Evolutionary conservation across 2,888 invertebrate species (phyloP), one percentile per base, ranked within the genome.

Genomic region (Aleiodes leptofemur): DNA sequence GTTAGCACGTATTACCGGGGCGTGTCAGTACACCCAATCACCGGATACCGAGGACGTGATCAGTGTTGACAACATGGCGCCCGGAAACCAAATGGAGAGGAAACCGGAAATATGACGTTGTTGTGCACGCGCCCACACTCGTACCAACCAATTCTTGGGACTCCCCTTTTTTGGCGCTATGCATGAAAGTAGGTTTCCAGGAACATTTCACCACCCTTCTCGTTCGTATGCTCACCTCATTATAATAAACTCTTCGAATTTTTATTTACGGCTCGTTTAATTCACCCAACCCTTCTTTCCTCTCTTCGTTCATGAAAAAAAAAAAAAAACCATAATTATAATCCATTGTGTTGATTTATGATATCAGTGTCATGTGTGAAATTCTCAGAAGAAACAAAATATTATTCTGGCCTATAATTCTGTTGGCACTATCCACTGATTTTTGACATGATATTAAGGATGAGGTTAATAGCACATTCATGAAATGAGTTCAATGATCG

Each of bases 401-500:
- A 64, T 64, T 64, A 23, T 64, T 48, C 3, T 64, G 48, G 23
- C 64, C 61, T 16, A 61, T 43, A 61, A 61, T 38, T 61, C 61
- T 43, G 61, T 43, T 61, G 61, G 61, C 61, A 61, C 38, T 38
- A 61, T 61, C 7, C 43, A 43, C 43, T 68, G 69, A 75, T 77
- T 72, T 73, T 77, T 73, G 79, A 78, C 73, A 38, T 34, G 61
- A 61, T 61, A 43, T 61, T 61, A 14, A 73, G 77, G 77, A 70
- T 77, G 84, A 82, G 83, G 83, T 86, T 82, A 86, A 85, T 84
- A 85, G 85, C 85, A 83, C 82, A 81, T 80, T 77, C 80, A 84
- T 82, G 86, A 86, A 86, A 61, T 61, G 43, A 61, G 61, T 61
- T 61, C 43, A 61, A 61, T 61, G 76, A 31, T 43, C 29, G 53